These are phyloP conservation scores for Orthosia gothica DNA, from an alignment of 2,888 invertebrate genomes.

Conservation along the genomic window DNA sequence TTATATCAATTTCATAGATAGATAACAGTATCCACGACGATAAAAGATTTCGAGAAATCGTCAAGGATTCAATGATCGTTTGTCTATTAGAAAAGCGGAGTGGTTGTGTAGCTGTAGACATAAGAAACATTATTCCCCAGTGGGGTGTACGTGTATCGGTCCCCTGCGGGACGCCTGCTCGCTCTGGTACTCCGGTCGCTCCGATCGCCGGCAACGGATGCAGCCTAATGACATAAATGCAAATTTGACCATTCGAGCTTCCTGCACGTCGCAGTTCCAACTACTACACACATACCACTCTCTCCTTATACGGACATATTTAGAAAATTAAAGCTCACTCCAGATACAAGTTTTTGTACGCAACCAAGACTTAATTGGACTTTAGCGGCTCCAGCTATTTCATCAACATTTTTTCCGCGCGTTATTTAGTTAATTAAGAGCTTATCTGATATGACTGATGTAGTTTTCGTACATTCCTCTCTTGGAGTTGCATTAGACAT, in stretches of 20 bases:
- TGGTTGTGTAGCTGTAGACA: constrained; percentile 37
- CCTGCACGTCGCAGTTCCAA: constrained; percentile 77
- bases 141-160: constrained; percentile 57
- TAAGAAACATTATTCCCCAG: constrained; percentile 44
- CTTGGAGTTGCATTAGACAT: constrained; percentile 55
- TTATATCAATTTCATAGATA: not conserved
- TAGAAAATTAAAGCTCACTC: constrained; percentile 62
- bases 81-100: constrained; percentile 12
- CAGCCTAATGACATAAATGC: constrained; percentile 88
- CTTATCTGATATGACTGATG: constrained; percentile 68
- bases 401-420: constrained; percentile 75
- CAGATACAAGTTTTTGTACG: constrained; percentile 70
- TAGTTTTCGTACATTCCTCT: constrained; percentile 70
- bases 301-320: constrained; percentile 64
- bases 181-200: constrained; percentile 22
- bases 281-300: constrained; percentile 55
- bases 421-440: constrained; percentile 80
- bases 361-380: constrained; percentile 78
- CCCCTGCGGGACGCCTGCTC: constrained; percentile 40
- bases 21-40: not conserved
- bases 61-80: constrained; percentile 13
- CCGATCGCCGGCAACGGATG: constrained; percentile 77
- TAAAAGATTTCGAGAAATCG: not conserved
- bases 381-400: constrained; percentile 72
- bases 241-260: constrained; percentile 87